Evolutionary conservation across 1,140 invertebrate species (phyloP).

Genomic region (Rhynchophorus ferrugineus): DNA sequence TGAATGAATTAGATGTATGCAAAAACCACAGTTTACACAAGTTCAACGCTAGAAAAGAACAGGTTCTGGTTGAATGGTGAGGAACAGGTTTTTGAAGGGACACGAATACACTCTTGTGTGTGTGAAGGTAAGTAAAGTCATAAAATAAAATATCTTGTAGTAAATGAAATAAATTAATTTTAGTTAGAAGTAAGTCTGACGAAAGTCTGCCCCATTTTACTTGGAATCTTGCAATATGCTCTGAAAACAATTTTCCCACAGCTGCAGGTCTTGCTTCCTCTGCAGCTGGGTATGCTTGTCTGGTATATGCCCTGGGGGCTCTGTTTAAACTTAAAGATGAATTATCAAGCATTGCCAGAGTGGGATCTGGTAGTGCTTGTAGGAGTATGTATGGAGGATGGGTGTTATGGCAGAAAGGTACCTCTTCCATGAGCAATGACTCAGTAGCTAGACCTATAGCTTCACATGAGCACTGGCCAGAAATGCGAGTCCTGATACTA

Average conservation of each 20-base stretch:
- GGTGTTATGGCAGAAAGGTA: conserved; percentile 69
- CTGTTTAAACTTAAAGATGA: conserved; percentile 73
- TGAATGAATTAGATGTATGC: conserved; percentile 67
- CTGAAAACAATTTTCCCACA: conserved; percentile 97
- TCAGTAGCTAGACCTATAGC: conserved; percentile 73
- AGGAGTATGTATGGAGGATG: conserved; percentile 92
- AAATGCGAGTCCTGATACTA: conserved; percentile 82
- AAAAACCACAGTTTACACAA: conserved; percentile 77
- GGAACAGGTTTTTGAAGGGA: conserved; percentile 65
- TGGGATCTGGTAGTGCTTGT: conserved; percentile 94
- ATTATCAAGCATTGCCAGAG: conserved; percentile 73
- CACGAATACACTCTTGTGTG: conserved; percentile 71
- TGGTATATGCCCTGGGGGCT: conserved; percentile 65
- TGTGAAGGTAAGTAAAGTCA: conserved; percentile 52
- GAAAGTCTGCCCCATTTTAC: conserved; percentile 37
- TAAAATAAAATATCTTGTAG: background rate
- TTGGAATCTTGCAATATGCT: conserved; percentile 82
- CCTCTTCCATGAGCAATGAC: conserved; percentile 62
- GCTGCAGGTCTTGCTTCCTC: conserved; percentile 96
- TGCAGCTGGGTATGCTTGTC: conserved; percentile 93
- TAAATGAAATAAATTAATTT: conserved; percentile 17
- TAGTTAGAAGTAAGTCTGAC: conserved; percentile 35
- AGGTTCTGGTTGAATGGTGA: conserved; percentile 86
- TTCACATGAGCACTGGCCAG: conserved; percentile 75
- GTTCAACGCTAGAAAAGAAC: conserved; percentile 64